Evolutionary conservation across 2,113 vertebrate species (phyloP), one percentile per base, ranked within the genome.

Genomic region (Osmerus mordax): DNA sequence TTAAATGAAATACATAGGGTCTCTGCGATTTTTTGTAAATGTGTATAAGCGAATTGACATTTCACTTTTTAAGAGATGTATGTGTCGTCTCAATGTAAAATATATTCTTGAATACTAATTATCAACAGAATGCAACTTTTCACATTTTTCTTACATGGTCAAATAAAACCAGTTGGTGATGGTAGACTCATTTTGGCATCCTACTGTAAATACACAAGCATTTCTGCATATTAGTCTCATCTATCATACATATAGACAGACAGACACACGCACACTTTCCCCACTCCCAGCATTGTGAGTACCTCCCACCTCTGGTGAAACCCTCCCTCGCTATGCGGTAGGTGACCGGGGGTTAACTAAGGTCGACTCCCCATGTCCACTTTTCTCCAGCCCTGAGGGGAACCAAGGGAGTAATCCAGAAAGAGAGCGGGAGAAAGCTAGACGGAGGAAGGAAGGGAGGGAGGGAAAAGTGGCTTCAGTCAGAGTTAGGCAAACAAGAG

Each of bases 311-410:
- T 67, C 51, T 63, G 11, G 32, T 36, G 5, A 36, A 77, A 84
- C 83, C 78, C 69, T 14, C 79, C 77, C 84, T 81, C 25, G 6
- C 70, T 52, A 76, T 81, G 81, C 70, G 69, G 81, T 73, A 56
- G 74, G 76, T 41, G 21, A 23, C 76, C 25, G 28, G 60, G 59
- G 72, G 58, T 78, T 78, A 76, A 65, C 64, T 19, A 67, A 56
- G 63, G 83, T 88, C 80, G 86, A 78, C 75, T 74, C 68, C 77
- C 86, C 78, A 83, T 88, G 85, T 85, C 86, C 67, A 7, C 69
- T 80, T 74, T 78, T 77, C 84, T 79, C 74, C 83, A 78, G 51
- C 54, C 71, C 79, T 66, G 69, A 59, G 75, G 72, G 72, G 52
- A 2, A 53, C 54, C 51, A 61, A 73, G 36, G 2, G 47, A 54